phyloP scores from a whole-genome alignment of 1,140 invertebrate genomes.

The Euglossa dilemma region DNA sequence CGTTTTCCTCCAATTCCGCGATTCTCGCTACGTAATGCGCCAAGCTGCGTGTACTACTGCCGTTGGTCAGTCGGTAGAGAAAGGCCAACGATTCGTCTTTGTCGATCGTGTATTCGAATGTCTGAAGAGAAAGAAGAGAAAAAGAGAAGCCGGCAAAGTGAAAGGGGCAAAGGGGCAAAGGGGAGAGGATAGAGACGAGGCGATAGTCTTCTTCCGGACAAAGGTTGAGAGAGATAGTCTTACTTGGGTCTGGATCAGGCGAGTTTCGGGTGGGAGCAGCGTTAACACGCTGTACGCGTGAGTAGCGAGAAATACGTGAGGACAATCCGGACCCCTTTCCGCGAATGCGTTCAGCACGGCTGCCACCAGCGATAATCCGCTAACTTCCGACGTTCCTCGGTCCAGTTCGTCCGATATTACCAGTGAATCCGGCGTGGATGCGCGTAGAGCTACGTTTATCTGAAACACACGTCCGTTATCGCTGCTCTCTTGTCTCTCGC shows the following conservation, averaged over 20 bases:
- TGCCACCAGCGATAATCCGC: conserved; percentile 88
- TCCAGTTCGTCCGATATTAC: conserved; percentile 96
- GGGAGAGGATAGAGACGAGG: not conserved
- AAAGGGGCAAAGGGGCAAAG: no score
- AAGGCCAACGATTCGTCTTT: conserved; percentile 61
- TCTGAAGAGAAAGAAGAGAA: conserved; percentile 43
- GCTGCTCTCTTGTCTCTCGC: no score
- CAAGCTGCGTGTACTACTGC: conserved; percentile 63
- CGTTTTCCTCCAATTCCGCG: conserved; percentile 53
- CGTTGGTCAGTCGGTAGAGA: conserved; percentile 63
- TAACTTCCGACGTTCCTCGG: conserved; percentile 90
- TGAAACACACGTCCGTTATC: conserved; percentile 74
- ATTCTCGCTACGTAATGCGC: conserved; percentile 67
- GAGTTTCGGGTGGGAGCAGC: conserved; percentile 80
- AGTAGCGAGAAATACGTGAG: conserved; percentile 90
- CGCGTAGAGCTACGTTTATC: conserved; percentile 88
- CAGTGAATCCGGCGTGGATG: conserved; percentile 86
- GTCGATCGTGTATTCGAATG: conserved; percentile 65
- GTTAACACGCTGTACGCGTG: conserved; percentile 88
- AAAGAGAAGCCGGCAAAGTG: not conserved
- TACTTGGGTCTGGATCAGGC: conserved; percentile 83
- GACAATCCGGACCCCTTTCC: conserved; percentile 83
- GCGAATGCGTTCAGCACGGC: conserved; percentile 87
- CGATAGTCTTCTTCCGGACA: not conserved
- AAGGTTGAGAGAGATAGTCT: conserved; percentile 1